Evolutionary conservation across 2,888 invertebrate genomes (phyloP).

Genomic region (Stenchaetothrips biformis): DNA sequence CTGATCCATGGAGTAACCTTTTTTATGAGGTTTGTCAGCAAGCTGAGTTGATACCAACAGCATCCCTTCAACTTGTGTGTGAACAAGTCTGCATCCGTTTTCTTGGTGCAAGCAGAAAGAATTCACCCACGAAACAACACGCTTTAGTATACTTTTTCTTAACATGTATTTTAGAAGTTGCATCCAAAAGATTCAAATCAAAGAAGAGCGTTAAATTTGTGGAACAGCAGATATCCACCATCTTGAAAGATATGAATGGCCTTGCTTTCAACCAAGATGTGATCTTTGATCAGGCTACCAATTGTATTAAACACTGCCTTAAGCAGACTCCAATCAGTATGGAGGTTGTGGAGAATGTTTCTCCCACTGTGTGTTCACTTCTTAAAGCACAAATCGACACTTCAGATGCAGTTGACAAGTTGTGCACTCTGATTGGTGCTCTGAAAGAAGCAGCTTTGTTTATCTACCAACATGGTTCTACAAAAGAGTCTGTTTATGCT

Average conservation of each 20-base stretch:
- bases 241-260: neutral
- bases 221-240: neutral
- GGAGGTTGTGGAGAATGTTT: neutral
- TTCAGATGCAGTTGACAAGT: neutral
- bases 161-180: neutral
- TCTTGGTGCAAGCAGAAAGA: neutral
- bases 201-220: neutral
- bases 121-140: neutral
- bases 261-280: neutral
- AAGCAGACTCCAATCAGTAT: neutral
- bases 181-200: neutral
- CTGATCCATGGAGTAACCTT: neutral
- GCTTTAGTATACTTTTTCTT: neutral
- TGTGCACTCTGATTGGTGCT: neutral
- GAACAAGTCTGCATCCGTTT: slow-evolving; percentile 4
- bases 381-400: neutral
- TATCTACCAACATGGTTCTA: neutral
- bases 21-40: neutral
- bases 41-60: neutral
- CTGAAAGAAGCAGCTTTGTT: neutral
- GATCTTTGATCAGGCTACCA: neutral
- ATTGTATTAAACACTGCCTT: neutral
- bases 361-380: neutral
- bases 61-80: neutral
- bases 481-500: neutral